Base-by-base conservation (phyloP, 2,113 vertebrate genomes). In the Struthio camelus region DNA sequence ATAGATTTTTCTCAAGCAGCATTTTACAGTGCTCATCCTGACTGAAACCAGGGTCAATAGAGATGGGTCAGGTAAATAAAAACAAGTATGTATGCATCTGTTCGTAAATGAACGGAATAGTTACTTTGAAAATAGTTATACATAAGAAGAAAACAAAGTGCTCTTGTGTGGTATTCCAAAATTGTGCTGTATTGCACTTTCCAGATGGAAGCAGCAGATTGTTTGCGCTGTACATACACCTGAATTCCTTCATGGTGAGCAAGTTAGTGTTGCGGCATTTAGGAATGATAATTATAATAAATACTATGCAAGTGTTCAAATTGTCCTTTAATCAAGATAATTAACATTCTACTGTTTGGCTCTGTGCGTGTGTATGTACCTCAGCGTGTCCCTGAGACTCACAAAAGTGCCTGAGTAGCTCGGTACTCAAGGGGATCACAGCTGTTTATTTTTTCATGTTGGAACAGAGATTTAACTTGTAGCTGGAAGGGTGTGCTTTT, bases 351-450 rank as follows among this genome's bases (percentile, higher is more conserved):
- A 17, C 19, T 69, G 28, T 67, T 54, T 85, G 56, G 11, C 9
- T 91, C 20, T 76, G 34, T 66, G 11, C 30, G 10, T 27, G 3
- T 58, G 51, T 34, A 8, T 11, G 17, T 62, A 48, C 11, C 62
- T 80, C 17, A 28, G 36, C 25, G 25, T 53, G 32, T 71, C 24
- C 67, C 30, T 9, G n/a, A 71, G 62, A 51, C 22, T 75, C 44
- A 36, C 11, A 80, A 40, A 46, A 83, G 16, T 75, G n/a, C 4
- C 16, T 46, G 66, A 89, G 48, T 50, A 82, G 54, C 30, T 89
- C 3, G 0, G 56, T 46, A 40, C 20, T 6, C 64, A 66, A 72
- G 50, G 82, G 32, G 32, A 54, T n/a, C 0, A 0, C 44, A 90
- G n/a, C 7, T 85, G 6, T 53, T 91, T 62, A 17, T 3, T 17